Evolutionary conservation across 2,113 vertebrate genomes (phyloP).

Genomic region (Telmatochromis sp.): DNA sequence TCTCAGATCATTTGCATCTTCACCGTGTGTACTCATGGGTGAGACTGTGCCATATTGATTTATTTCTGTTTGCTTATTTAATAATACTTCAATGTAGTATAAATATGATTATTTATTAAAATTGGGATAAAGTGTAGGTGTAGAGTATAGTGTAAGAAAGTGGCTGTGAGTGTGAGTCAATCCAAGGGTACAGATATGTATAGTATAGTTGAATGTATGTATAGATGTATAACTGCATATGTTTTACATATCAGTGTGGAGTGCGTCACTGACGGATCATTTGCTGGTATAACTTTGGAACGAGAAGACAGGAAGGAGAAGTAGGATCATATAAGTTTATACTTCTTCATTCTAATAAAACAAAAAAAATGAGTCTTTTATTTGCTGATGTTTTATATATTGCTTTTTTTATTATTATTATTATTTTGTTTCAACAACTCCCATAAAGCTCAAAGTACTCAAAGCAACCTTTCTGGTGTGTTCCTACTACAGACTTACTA

Average conservation of each 20-base stretch:
- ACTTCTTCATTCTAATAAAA: not conserved
- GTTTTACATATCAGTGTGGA: not conserved
- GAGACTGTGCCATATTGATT: not conserved
- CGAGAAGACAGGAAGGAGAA: not conserved
- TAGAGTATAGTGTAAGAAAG: not conserved
- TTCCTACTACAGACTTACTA: not conserved
- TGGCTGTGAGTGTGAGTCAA: not conserved
- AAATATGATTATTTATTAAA: not conserved
- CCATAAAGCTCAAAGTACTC: not conserved
- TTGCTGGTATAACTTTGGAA: not conserved
- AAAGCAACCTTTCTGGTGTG: not conserved
- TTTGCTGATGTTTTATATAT: not conserved
- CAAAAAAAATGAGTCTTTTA: not conserved
- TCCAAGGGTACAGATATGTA: not conserved
- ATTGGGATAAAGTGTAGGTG: not conserved
- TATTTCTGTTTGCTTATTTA: not conserved
- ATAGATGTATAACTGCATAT: not conserved
- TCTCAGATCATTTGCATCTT: not conserved
- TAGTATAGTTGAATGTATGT: accelerated
- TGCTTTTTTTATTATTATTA: not conserved
- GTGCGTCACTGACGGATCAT: not conserved
- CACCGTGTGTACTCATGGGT: not conserved
- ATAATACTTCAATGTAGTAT: not conserved
- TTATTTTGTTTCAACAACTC: not conserved
- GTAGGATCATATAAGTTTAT: not conserved